Evolutionary conservation across 2,113 vertebrate genomes (phyloP), one percentile per base, ranked within the genome.

Genomic region (Tiliqua scincoides): DNA sequence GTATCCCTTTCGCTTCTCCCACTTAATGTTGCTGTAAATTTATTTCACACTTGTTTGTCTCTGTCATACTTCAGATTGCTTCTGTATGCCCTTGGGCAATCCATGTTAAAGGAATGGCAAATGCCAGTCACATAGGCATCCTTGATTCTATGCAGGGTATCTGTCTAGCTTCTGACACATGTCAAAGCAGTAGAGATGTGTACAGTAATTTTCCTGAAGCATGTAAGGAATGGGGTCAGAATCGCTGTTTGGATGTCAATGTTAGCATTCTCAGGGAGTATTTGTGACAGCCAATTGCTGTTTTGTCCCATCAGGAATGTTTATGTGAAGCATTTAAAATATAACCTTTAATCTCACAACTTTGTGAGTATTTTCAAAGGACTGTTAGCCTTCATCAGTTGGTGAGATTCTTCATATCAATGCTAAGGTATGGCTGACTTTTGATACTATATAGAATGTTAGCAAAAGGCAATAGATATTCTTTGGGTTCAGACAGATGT

Each of bases 321-420:
- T 14, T 72, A 82, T 37, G 65, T 59, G 68, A 72, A 72, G 25
- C 20, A 82, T 61, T 62, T 79, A 78, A 78, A 3, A 6, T 23
- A 37, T 15, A 70, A 67, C 86, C 83, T 91, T n/a, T n/a, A n/a
- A n/a, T n/a, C n/a, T n/a, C n/a, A 78, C 21, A 3, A 74, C 82
- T 0, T 15, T 11, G 27, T 79, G 6, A 57, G 37, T 83, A 32
- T 48, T 83, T 92, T 63, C 67, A 52, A 87, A 85, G 65, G 48
- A 77, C 87, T 74, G 23, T 70, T 70, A 73, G 10, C 86, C 67
- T 82, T 82, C 79, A 40, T 83, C 78, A 85, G 82, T 48, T 84
- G 67, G 67, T 87, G 25, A 86, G 81, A 37, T 61, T 15, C 54
- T 87, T 89, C 70, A 25, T 54, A 68, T 0, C 77, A 35, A 79